phyloP scores from a whole-genome alignment of 2,888 invertebrate species.

The Neuroscelio doddi region DNA sequence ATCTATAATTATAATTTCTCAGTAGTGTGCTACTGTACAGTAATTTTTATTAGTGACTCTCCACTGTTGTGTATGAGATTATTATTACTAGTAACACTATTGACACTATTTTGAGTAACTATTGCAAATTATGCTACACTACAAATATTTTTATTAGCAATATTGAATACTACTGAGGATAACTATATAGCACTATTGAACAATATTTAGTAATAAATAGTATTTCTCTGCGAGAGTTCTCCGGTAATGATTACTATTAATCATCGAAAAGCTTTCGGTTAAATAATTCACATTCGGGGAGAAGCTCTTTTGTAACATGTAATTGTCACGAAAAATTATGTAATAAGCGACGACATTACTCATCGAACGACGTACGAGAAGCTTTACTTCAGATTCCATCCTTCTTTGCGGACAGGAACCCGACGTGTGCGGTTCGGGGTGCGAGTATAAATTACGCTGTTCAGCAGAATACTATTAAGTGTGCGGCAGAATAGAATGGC shows the following conservation, averaged over 20 bases:
- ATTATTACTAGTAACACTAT: too few relatives aligned
- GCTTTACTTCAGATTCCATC: conserved; percentile 25
- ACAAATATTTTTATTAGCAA: too few relatives aligned
- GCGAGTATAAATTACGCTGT: conserved; percentile 59
- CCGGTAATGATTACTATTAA: background rate
- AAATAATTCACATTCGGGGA: too few relatives aligned
- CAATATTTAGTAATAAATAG: too few relatives aligned
- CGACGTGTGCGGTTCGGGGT: conserved; percentile 29
- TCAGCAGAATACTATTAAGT: conserved; percentile 63
- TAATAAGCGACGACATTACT: conserved; percentile 25
- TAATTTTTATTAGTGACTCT: too few relatives aligned
- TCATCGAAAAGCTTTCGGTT: background rate
- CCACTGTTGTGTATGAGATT: too few relatives aligned
- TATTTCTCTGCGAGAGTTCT: background rate
- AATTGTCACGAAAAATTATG: conserved; percentile 17
- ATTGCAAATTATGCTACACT: too few relatives aligned
- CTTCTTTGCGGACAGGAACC: conserved; percentile 23
- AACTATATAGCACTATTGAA: background rate
- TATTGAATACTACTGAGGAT: background rate
- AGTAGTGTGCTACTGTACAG: too few relatives aligned
- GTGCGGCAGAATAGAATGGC: conserved; percentile 50
- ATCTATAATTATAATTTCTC: too few relatives aligned
- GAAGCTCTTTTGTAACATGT: too few relatives aligned
- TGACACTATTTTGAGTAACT: too few relatives aligned
- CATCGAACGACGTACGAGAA: conserved; percentile 20